A percentile compares a stretch with the other conserved stretches of the same genome.
These are phyloP conservation scores for Corythornis cristatus DNA, from an alignment of 2,113 vertebrate species.

Conservation along the genomic window DNA sequence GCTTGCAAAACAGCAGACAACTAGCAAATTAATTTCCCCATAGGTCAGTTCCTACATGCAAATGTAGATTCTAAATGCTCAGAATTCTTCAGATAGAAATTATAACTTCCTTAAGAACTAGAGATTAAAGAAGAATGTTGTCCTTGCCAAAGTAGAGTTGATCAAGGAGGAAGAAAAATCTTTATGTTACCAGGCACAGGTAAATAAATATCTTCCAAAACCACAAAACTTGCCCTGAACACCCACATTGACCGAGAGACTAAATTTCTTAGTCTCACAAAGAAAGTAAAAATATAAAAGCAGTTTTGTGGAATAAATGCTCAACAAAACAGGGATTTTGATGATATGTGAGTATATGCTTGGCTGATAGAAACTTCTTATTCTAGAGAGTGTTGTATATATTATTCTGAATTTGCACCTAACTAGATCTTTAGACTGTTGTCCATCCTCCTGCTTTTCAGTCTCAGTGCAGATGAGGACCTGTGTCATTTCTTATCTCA, in stretches of 20 bases:
- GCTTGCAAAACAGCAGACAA: neutral
- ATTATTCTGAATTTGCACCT: neutral
- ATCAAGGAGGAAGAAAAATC: neutral
- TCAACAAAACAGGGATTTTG: constrained; percentile 41
- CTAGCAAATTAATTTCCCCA: neutral
- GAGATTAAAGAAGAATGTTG: neutral
- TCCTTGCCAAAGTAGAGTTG: neutral
- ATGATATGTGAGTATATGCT: neutral
- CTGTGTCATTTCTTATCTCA: neutral
- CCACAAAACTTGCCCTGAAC: neutral
- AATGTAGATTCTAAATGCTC: neutral
- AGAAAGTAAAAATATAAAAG: constrained; percentile 48
- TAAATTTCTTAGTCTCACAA: constrained; percentile 48
- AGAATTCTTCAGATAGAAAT: neutral
- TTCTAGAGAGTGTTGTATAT: neutral
- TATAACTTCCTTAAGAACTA: neutral
- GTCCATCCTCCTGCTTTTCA: neutral
- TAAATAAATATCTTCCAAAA: neutral
- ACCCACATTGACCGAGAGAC: neutral
- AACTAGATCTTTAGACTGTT: neutral
- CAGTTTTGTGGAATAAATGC: constrained; percentile 23
- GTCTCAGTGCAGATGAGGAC: neutral
- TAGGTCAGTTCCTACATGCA: neutral
- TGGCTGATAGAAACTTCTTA: neutral
- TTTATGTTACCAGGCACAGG: neutral